Conservation (phyloP, 2,797 vertebrate species). For the Oreonectes daqikongensis region DNA sequence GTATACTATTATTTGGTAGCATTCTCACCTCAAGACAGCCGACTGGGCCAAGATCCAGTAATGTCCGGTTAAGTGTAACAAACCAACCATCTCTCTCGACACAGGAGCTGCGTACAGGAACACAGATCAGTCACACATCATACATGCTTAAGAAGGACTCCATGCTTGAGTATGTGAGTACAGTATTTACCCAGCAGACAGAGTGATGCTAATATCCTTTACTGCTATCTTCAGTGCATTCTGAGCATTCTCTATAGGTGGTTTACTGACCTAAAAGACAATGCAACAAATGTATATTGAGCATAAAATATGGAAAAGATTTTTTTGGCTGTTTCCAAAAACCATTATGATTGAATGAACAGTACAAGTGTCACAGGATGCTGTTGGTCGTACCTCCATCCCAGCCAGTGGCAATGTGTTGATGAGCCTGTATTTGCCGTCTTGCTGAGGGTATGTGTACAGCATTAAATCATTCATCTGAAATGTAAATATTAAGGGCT, state of each 20-base stretch:
- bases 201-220: conserved; percentile 81
- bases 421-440: conserved; percentile 93
- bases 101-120: conserved; percentile 80
- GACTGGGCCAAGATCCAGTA: conserved; percentile 68
- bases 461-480: conserved; percentile 96
- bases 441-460: conserved; percentile 95
- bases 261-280: conserved; percentile 83
- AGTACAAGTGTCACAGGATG: neutral
- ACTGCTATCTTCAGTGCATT: conserved; percentile 88
- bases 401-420: conserved; percentile 83
- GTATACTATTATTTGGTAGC: neutral
- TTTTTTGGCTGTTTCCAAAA: no score
- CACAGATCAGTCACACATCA: conserved; percentile 6
- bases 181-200: conserved; percentile 86
- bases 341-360: neutral
- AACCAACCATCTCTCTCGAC: conserved; percentile 95
- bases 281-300: neutral
- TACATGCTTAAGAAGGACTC: neutral
- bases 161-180: neutral
- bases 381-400: conserved; percentile 81
- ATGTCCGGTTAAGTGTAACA: conserved; percentile 83
- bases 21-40: conserved; percentile 67
- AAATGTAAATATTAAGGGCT: neutral
- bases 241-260: conserved; percentile 82
- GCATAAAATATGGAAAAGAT: no score